Evolutionary conservation across 2,113 vertebrate genomes (phyloP).

Genomic region (Erinaceus europaeus): DNA sequence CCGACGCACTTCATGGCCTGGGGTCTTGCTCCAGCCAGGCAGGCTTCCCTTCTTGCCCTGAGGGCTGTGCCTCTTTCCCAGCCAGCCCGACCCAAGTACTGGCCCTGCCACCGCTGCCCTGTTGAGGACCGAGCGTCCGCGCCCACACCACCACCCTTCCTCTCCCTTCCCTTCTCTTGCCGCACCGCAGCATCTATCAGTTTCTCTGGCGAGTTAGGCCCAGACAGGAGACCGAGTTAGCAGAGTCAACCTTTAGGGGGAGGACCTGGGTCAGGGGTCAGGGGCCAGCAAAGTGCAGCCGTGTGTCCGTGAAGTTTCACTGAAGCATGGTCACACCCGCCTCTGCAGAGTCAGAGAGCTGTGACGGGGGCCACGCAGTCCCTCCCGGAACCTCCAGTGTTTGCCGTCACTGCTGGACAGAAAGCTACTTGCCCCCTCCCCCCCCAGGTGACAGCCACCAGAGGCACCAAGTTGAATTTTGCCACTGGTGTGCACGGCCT

Average conservation of each 20-base stretch:
- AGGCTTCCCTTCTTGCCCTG: not conserved
- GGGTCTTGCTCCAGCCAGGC: no score
- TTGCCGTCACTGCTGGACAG: not conserved
- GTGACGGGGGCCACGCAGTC: no score
- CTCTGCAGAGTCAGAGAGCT: not conserved
- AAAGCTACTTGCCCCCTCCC: not conserved
- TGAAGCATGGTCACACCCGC: not conserved
- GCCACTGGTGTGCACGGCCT: not conserved
- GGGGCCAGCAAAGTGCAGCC: not conserved
- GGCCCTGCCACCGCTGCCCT: not conserved
- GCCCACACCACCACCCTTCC: not conserved
- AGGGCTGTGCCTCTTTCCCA: not conserved
- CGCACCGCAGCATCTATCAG: not conserved
- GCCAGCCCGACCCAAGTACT: not conserved
- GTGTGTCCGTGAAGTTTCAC: not conserved
- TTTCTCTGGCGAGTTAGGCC: not conserved
- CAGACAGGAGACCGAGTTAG: no score
- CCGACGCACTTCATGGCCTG: no score
- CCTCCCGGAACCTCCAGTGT: not conserved
- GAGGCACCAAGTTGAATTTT: not conserved
- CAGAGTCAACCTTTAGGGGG: no score
- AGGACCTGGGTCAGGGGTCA: not conserved
- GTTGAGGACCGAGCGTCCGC: not conserved
- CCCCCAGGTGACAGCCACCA: not conserved
- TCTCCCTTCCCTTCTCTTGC: rapidly evolving